Evolutionary conservation across 2,797 vertebrate genomes (phyloP), one percentile per base, ranked within the genome.

Genomic region (Microctenopoma steveboyesi): DNA sequence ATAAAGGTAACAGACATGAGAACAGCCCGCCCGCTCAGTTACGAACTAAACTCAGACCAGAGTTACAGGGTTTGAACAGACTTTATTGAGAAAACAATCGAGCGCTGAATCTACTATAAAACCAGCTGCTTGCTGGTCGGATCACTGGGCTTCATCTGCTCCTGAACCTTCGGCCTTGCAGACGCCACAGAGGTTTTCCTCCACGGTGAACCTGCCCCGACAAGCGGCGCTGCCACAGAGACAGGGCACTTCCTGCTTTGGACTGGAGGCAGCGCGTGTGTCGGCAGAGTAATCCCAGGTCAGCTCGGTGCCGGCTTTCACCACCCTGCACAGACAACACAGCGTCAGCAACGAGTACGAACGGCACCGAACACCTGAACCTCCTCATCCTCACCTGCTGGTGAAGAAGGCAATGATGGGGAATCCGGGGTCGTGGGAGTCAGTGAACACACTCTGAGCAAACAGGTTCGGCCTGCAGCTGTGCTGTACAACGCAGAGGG

Each of bases 371-470:
- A 35, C 43, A 4, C 16, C 7, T n/a, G 13, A 4, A 5, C 5
- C 18, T 59, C 50, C 3, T 27, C 53, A 1, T 43, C 28, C 76
- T 89, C 84, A 98, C 97, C 95, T 95, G 91, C 79, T 95, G 48
- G 96, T 98, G 92, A 98, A 99, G 93, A 99, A 98, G 1, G 97
- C 95, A 43, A 96, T 86, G 78, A 95, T 72, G 0, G 97, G 97
- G 79, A 95, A 98, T 61, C 85, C 92, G 22, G 92, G 94, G 85
- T 97, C 92, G 39, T 98, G 98, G 25, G 94, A 96, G 90, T 98
- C 97, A 2, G 95, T 94, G 93, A 98, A 99, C 55, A 98, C 95
- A 2, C 95, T 96, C 91, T 98, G 98, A 43, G 95, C 85, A 81
- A 96, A 96, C 30, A 99, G 94, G 91, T 98, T 98, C 0, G 97